These are phyloP conservation scores for Tetranychus truncatus DNA, from an alignment of 2,888 invertebrate genomes.

Conservation along the genomic window DNA sequence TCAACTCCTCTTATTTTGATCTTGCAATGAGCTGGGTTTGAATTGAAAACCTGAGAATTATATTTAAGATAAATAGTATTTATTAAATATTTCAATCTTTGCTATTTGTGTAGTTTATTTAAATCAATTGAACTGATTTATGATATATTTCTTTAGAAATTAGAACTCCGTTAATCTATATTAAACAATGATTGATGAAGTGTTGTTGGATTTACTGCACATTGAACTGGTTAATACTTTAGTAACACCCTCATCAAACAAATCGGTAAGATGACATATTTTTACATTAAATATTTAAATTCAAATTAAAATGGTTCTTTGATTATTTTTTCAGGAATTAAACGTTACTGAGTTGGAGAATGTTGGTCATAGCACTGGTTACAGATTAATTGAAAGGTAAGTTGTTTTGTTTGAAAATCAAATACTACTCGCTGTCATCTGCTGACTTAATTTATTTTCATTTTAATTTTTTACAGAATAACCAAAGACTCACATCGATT, in stretches of 20 bases:
- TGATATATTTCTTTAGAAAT: neutral
- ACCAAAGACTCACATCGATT: conserved; percentile 82
- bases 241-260: neutral
- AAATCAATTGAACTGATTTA: neutral
- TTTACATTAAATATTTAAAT: neutral
- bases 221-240: conserved; percentile 13
- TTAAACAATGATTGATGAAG: conserved; percentile 10
- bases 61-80: neutral
- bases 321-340: neutral
- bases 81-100: neutral
- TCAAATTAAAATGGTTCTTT: conserved; percentile 3
- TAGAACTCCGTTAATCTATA: neutral
- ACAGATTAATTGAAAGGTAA: conserved; percentile 8
- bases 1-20: too few relatives aligned
- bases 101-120: neutral
- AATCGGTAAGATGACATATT: neutral
- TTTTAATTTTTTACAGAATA: conserved; percentile 37
- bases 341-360: conserved; percentile 10
- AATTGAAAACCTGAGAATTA: too few relatives aligned
- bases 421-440: neutral
- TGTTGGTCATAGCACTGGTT: conserved; percentile 11
- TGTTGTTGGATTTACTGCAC: conserved; percentile 11
- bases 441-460: neutral
- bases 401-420: neutral
- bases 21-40: too few relatives aligned